Evolutionary conservation across 2,888 invertebrate species (phyloP), one percentile per base, ranked within the genome.

Genomic region (Synergus umbraculus): DNA sequence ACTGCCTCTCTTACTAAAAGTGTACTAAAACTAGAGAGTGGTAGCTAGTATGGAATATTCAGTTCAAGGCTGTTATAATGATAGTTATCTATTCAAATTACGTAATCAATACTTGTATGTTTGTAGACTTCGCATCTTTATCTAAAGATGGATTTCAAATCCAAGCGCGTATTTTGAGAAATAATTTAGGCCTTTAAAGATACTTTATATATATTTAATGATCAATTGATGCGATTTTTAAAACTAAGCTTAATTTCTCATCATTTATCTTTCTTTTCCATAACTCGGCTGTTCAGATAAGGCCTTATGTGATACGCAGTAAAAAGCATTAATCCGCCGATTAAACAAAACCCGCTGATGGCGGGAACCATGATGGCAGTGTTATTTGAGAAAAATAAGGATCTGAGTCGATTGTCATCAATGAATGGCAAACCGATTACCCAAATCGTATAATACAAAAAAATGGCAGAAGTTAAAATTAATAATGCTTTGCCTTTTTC

Each of bases 391-490:
- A 91, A 91, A 4, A 91, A 83, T 12, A 88, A 73, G 49, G 88
- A 86, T 89, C 90, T 88, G 93, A 95, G 94, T 93, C 94, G 93
- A 88, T 94, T 94, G 85, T 94, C 93, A 78, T 94, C 93, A 86
- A 95, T 94, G 87, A 96, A 96, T 2, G 96, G 96, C 86, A 95
- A 93, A 67, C 94, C 94, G 80, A 95, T 94, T 22, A 96, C 92
- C 96, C 96, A 96, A 79, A 95, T 91, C 54, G 94, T 93, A 83
- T 95, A 93, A 86, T 95, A 93, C 0, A 93, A 84, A 86, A 95
- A 95, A 78, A 94, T 86, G 13, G 92, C 88, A 7, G 93, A 89
- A 5, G 94, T 94, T 4, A 93, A 85, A 81, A 93, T 92, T 85
- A 96, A 92, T 84, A 95, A 92, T 76, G 93, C 84, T 92, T 94